These are phyloP conservation scores for Gnatocerus cornutus DNA, from an alignment of 2,888 invertebrate species.

Conservation along the genomic window DNA sequence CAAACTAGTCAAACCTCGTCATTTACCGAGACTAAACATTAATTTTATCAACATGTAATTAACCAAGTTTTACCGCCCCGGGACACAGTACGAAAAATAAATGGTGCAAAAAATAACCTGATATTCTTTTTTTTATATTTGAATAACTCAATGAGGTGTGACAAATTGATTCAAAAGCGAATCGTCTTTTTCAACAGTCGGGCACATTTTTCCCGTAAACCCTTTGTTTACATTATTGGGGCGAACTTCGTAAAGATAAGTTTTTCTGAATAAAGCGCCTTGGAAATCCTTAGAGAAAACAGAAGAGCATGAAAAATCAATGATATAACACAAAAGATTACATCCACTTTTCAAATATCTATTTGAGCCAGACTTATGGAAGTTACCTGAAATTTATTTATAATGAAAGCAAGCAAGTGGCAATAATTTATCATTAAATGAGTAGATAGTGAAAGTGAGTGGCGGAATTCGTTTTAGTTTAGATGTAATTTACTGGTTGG, in stretches of 20 bases:
- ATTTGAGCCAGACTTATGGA: too few relatives aligned
- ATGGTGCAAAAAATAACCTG: too few relatives aligned
- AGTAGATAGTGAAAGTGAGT: too few relatives aligned
- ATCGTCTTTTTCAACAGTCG: conserved; percentile 9
- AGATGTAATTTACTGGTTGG: too few relatives aligned
- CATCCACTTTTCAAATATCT: background rate
- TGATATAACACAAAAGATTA: conserved; percentile 6
- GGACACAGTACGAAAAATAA: too few relatives aligned
- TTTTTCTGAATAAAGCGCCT: conserved; percentile 26
- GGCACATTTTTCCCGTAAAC: conserved; percentile 13
- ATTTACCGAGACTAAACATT: too few relatives aligned
- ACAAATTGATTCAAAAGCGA: conserved; percentile 19
- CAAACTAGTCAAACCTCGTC: too few relatives aligned
- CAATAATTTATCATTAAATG: background rate
- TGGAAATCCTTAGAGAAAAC: conserved; percentile 16
- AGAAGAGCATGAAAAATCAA: conserved; percentile 7
- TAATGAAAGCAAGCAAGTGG: too few relatives aligned
- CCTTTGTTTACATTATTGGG: conserved; percentile 38
- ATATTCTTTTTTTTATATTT: background rate
- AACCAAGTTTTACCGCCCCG: too few relatives aligned
- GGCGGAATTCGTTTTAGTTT: too few relatives aligned
- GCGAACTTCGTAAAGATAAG: conserved; percentile 29
- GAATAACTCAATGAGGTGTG: conserved; percentile 14
- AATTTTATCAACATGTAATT: too few relatives aligned
- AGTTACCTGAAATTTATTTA: too few relatives aligned